Evolutionary conservation across 1,140 invertebrate species (phyloP).

Genomic region (Cecropterus lyciades): DNA sequence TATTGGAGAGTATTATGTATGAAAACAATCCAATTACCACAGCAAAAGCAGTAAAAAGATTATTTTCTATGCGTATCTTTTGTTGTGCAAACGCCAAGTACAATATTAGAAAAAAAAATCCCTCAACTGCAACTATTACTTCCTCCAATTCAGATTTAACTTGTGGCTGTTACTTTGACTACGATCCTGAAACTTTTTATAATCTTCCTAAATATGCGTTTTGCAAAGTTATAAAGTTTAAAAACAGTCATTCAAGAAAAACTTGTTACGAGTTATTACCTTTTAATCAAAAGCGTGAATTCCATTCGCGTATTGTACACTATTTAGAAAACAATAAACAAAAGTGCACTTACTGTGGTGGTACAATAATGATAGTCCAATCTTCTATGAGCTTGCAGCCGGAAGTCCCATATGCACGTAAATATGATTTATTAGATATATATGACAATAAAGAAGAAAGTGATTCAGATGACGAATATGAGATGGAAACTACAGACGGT

Average conservation of each 20-base stretch:
- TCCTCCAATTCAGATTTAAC: slow-evolving; percentile 47
- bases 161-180: slow-evolving; percentile 74
- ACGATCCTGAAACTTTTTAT: slow-evolving; percentile 52
- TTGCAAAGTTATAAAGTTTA: slow-evolving; percentile 83
- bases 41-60: slow-evolving; percentile 74
- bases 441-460: slow-evolving; percentile 23
- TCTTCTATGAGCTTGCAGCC: slow-evolving; percentile 52
- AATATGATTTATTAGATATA: slow-evolving; percentile 10
- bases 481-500: slow-evolving; percentile 22
- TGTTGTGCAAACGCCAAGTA: slow-evolving; percentile 65
- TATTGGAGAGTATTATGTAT: slow-evolving; percentile 81
- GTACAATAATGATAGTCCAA: slow-evolving; percentile 67
- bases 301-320: slow-evolving; percentile 79
- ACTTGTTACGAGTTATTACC: slow-evolving; percentile 82
- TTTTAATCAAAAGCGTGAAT: slow-evolving; percentile 82
- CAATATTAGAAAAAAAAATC: slow-evolving; percentile 43
- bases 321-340: slow-evolving; percentile 78
- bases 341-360: slow-evolving; percentile 77
- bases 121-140: slow-evolving; percentile 40
- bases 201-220: slow-evolving; percentile 81
- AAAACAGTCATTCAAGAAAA: slow-evolving; percentile 73
- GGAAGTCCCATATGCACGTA: slow-evolving; percentile 25
- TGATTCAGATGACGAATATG: slow-evolving; percentile 29
- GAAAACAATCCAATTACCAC: slow-evolving; percentile 71
- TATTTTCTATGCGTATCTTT: slow-evolving; percentile 70